Evolutionary conservation across 2,113 vertebrate genomes (phyloP), one percentile per base, ranked within the genome.

Genomic region (Ovibos moschatus): DNA sequence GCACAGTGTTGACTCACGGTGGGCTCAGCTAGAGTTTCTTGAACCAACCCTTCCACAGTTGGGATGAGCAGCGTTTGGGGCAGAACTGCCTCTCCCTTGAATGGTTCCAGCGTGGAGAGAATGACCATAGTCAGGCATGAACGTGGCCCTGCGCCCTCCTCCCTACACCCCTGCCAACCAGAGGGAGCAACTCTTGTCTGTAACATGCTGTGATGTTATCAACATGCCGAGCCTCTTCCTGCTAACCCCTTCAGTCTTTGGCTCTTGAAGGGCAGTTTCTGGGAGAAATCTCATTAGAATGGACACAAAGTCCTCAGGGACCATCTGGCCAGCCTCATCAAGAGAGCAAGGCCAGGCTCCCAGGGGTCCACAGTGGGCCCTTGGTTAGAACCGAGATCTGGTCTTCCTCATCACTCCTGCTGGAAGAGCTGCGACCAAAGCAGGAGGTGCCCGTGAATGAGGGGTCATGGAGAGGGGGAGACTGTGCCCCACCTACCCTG

Each of bases 81-180:
- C 47, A 58, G 64, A 74, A 14, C 14, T 9, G 7, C 21, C 36
- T 3, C 28, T 28, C 51, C 14, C 19, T 14, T 9, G 25, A 45
- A 15, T 0, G 8, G 36, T 7, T 30, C 28, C 6, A 12, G 8
- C 23, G 15, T 5, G 4, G 30, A 33, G 25, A 25, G 16, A 40
- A 13, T 25, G 58, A 30, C 27, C 15, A 27, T 28, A 71, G 57
- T 23, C 84, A 71, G 30, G 30, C 55, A 2, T 17, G 27, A 67
- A 16, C 5, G 0, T 0, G 8, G 33, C 15, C 53, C 64, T 2
- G 1, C 58, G 15, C 62, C 30, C 53, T 16, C 33, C 6, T 55
- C 25, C 30, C 51, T 40, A 27, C 36, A 43, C n/a, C 9, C 30
- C 30, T 33, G 11, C 51, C 0, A 76, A 43, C 71, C 71, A 74